Percentiles rank a stretch among this genome's conserved stretches.
These are phyloP conservation scores for Papilio machaon DNA, from an alignment of 1,140 invertebrate species.

Conservation along the genomic window DNA sequence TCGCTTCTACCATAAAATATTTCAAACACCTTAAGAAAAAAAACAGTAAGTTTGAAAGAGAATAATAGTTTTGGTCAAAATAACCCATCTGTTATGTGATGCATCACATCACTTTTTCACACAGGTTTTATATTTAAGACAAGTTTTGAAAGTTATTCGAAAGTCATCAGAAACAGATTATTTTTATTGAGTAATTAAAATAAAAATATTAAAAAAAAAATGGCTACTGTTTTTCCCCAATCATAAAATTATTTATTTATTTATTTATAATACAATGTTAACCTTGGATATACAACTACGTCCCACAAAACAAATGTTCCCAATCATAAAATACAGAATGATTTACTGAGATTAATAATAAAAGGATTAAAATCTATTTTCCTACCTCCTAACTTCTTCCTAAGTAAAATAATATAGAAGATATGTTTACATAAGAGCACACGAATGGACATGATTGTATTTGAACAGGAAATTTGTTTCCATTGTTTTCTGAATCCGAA, in stretches of 20 bases:
- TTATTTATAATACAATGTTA: no score
- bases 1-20: slow-evolving; percentile 70
- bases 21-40: slow-evolving; percentile 50
- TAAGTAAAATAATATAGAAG: not conserved
- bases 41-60: not conserved
- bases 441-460: slow-evolving; percentile 16
- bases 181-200: no score
- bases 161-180: no score
- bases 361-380: not conserved
- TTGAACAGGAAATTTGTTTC: slow-evolving; percentile 17
- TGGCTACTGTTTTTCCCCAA: no score
- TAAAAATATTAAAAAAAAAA: no score
- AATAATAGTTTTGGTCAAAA: not conserved
- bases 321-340: no score
- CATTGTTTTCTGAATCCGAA: slow-evolving; percentile 1
- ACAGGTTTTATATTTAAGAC: no score
- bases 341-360: not conserved
- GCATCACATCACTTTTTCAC: no score
- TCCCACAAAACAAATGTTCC: no score
- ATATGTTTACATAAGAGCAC: slow-evolving; percentile 2
- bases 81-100: not conserved
- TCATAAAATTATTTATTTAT: no score
- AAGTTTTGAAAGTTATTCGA: no score
- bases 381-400: not conserved
- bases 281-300: no score